Evolutionary conservation across 37 sponge, comb jelly and placozoan genomes (phyloP).

Genomic region (Dysidea cf. avara): DNA sequence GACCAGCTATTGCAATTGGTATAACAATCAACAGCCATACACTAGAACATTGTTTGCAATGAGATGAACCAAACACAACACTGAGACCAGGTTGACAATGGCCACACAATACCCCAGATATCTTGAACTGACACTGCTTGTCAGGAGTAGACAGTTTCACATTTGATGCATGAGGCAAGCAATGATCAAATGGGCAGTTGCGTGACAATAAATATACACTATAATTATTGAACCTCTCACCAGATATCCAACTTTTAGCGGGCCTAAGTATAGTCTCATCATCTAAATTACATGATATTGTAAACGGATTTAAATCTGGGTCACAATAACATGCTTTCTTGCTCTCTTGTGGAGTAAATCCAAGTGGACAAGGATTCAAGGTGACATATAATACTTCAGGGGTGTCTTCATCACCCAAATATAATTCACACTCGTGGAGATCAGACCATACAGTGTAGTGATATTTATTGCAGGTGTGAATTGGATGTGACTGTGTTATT

Average conservation of each 20-base stretch:
- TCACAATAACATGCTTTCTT: neutral
- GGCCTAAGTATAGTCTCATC: no score
- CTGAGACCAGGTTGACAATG: neutral
- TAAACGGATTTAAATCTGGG: neutral
- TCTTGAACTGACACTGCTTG: constrained; percentile 9
- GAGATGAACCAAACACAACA: constrained; percentile 13
- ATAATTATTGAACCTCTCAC: no score
- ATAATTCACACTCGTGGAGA: no score
- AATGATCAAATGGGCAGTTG: constrained; percentile 18
- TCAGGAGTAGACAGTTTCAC: constrained; percentile 1
- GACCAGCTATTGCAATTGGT: neutral
- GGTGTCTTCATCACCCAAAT: no score
- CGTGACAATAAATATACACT: no score
- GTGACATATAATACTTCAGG: neutral
- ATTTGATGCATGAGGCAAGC: neutral
- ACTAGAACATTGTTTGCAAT: constrained; percentile 9
- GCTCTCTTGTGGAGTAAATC: neutral
- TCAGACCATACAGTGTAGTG: no score
- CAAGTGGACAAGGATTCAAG: constrained; percentile 1
- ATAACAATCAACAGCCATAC: neutral
- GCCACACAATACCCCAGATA: constrained; percentile 10
- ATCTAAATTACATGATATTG: no score
- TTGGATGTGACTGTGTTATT: no score
- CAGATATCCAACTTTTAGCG: no score
- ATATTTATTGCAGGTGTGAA: no score